Evolutionary conservation across 2,888 invertebrate genomes (phyloP).

Genomic region (Melanchra persicariae): DNA sequence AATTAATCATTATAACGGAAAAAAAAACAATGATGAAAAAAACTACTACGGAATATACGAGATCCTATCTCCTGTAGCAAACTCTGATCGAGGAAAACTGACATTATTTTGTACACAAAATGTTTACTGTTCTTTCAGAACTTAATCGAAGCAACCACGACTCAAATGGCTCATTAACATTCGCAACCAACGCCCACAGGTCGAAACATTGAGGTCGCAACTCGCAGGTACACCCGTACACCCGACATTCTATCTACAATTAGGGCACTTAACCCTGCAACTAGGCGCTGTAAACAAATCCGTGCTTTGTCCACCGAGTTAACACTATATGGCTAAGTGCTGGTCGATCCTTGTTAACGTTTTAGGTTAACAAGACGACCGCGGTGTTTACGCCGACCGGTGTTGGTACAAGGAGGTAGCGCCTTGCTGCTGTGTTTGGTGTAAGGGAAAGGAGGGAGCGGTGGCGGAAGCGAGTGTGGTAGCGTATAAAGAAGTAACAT

Average conservation of each 20-base stretch:
- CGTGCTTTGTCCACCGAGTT: constrained; percentile 87
- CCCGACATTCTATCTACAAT: constrained; percentile 86
- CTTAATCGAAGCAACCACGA: not conserved
- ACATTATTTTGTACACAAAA: not conserved
- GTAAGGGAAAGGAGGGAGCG: constrained; percentile 37
- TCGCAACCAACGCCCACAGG: constrained; percentile 38
- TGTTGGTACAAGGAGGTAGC: constrained; percentile 82
- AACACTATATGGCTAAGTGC: constrained; percentile 85
- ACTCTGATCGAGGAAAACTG: not conserved
- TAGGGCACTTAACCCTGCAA: constrained; percentile 87
- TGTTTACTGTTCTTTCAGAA: not conserved
- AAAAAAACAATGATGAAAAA: too few relatives aligned
- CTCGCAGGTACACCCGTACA: constrained; percentile 30
- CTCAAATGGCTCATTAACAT: constrained; percentile 25
- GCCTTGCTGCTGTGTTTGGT: constrained; percentile 69
- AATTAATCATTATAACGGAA: too few relatives aligned
- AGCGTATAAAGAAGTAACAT: not conserved
- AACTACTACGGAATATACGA: too few relatives aligned
- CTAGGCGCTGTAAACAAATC: constrained; percentile 87
- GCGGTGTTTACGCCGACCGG: constrained; percentile 77
- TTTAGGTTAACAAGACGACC: constrained; percentile 88
- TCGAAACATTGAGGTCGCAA: constrained; percentile 32
- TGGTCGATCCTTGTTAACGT: constrained; percentile 89
- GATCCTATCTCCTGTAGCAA: not conserved
- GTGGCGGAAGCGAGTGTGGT: not conserved